Percentiles rank a stretch among this genome's conserved stretches.
Conservation (phyloP, 1,140 invertebrate genomes). For the Sarcophaga bullata region DNA sequence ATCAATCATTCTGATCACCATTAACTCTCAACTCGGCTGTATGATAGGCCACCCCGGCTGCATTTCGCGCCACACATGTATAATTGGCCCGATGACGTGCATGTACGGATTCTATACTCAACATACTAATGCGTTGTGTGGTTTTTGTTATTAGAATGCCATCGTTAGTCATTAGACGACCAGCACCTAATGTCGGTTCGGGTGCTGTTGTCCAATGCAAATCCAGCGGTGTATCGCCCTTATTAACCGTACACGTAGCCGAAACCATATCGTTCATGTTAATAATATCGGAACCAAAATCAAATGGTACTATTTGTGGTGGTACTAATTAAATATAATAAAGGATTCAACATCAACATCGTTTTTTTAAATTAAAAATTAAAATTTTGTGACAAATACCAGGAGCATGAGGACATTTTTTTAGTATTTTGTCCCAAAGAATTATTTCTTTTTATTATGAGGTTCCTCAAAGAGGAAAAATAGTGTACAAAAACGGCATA, state of each 20-base stretch:
- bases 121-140: conserved; percentile 74
- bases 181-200: conserved; percentile 54
- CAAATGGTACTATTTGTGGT: conserved; percentile 76
- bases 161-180: conserved; percentile 61
- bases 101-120: conserved; percentile 75
- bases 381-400: too few relatives aligned
- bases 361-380: background rate
- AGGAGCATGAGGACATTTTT: too few relatives aligned
- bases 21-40: conserved; percentile 76
- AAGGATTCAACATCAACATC: background rate
- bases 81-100: conserved; percentile 76
- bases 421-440: too few relatives aligned
- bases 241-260: conserved; percentile 83
- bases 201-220: conserved; percentile 74
- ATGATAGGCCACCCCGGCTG: conserved; percentile 77
- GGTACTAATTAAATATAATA: conserved; percentile 67
- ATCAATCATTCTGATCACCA: conserved; percentile 65
- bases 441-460: too few relatives aligned
- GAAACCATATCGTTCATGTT: conserved; percentile 78
- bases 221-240: conserved; percentile 84
- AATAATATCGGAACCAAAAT: conserved; percentile 76
- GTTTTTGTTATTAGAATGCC: conserved; percentile 71
- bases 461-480: too few relatives aligned
- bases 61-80: conserved; percentile 79
- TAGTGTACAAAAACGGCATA: too few relatives aligned